Evolutionary conservation across 2,113 vertebrate species (phyloP).

Genomic region (Halcyon malimbica): DNA sequence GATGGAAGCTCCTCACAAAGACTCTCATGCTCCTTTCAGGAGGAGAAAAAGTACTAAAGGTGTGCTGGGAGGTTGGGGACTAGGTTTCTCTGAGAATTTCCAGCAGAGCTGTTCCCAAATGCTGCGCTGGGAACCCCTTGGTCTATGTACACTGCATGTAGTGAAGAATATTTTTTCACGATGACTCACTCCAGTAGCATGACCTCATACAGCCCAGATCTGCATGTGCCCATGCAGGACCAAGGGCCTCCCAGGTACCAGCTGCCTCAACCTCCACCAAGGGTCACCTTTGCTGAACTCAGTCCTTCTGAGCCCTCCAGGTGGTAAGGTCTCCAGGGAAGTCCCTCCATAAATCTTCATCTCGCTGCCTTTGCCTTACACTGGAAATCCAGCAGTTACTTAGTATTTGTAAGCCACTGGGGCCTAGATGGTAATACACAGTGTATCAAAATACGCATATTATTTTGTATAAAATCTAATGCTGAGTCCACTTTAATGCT

Average conservation of each 20-base stretch:
- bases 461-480: not conserved
- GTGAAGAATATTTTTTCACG: not conserved
- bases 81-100: not conserved
- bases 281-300: not conserved
- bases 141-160: not conserved
- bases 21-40: rapidly evolving
- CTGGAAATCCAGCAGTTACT: not conserved
- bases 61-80: not conserved
- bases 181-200: rapidly evolving
- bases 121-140: not conserved
- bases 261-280: not conserved
- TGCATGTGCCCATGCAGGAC: rapidly evolving
- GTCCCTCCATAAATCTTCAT: not conserved
- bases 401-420: not conserved
- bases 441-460: not conserved
- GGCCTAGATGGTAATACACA: not conserved
- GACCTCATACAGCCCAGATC: not conserved
- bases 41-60: not conserved
- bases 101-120: not conserved
- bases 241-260: not conserved
- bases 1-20: not conserved
- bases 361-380: not conserved
- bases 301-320: not conserved
- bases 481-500: not conserved
- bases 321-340: not conserved